Evolutionary conservation across 2,113 vertebrate species (phyloP), one percentile per base, ranked within the genome.

Genomic region (Tyrannus savana): DNA sequence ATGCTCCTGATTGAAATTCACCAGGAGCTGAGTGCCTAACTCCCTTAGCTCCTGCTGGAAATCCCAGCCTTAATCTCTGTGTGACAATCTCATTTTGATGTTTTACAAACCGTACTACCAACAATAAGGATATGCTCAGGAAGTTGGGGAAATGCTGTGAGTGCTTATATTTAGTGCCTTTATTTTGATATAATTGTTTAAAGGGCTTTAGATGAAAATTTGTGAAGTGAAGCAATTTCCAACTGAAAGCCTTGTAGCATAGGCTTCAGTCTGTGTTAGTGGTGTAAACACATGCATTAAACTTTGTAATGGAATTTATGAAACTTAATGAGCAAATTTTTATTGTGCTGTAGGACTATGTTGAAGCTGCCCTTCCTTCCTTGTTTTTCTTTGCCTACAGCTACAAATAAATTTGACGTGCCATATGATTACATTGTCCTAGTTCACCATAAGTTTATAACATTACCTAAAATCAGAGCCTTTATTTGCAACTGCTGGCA

Each of bases 381-480:
- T 95, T 73, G 8, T 83, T 94, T 90, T 96, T 95, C 87, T 94
- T 95, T 95, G 89, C 84, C 91, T 84, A 90, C 75, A 95, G 79
- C 76, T 93, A 97, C 84, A 96, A 80, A 92, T 95, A 96, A 97
- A 96, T 96, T 92, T 96, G 69, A 96, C 93, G 49, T 81, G 76
- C 93, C 53, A 4, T 94, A 82, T 91, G 93, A 93, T 84, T 95
- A 84, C 95, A 79, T 96, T 94, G 83, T 96, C 83, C 77, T 79
- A 94, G 88, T 82, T 89, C 73, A 76, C 76, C 60, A 27, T 71
- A 95, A 46, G 87, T 95, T 94, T 89, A 95, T 93, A 73, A 90
- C 58, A n/a, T 60, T 90, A 77, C 67, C 89, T 93, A 69, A 93
- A 93, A 80, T 46, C 53, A 56, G n/a, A 79, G 35, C 77, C 73